These are phyloP conservation scores for Synergus laeviventris DNA, from an alignment of 2,888 invertebrate species.

Conservation along the genomic window DNA sequence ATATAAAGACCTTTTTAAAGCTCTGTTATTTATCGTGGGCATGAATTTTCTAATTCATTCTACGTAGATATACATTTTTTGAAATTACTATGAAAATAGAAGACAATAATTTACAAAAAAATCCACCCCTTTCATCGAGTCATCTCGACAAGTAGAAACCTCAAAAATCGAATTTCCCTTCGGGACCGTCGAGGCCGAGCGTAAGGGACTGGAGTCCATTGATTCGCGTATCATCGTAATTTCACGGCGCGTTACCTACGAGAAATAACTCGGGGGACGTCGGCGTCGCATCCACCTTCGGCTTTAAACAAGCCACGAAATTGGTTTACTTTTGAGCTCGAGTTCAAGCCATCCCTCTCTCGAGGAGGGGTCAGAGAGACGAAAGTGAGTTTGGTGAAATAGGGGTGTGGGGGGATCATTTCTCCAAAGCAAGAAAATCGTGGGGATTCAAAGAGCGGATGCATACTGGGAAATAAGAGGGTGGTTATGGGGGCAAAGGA, in stretches of 20 bases:
- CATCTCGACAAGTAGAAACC: constrained; percentile 27
- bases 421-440: constrained; percentile 32
- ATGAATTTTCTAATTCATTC: no score
- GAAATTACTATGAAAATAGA: background rate
- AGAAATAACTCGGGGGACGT: constrained; percentile 75
- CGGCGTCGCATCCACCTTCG: constrained; percentile 63
- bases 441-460: constrained; percentile 36
- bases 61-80: no score
- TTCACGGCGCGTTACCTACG: constrained; percentile 76
- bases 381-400: constrained; percentile 34
- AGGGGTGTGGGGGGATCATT: constrained; percentile 5
- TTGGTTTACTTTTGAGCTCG: constrained; percentile 73
- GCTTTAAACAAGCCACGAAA: constrained; percentile 76
- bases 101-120: background rate
- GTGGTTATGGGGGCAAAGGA: constrained; percentile 38
- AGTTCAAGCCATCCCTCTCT: constrained; percentile 44
- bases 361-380: constrained; percentile 34
- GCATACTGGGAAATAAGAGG: constrained; percentile 37
- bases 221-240: constrained; percentile 76
- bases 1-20: no score
- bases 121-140: constrained; percentile 8
- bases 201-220: constrained; percentile 67
- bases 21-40: no score
- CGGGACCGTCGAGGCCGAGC: constrained; percentile 45
- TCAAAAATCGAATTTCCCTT: constrained; percentile 55